These are phyloP conservation scores for Pachypeltis micranthus DNA, from an alignment of 1,140 invertebrate genomes.

Conservation along the genomic window DNA sequence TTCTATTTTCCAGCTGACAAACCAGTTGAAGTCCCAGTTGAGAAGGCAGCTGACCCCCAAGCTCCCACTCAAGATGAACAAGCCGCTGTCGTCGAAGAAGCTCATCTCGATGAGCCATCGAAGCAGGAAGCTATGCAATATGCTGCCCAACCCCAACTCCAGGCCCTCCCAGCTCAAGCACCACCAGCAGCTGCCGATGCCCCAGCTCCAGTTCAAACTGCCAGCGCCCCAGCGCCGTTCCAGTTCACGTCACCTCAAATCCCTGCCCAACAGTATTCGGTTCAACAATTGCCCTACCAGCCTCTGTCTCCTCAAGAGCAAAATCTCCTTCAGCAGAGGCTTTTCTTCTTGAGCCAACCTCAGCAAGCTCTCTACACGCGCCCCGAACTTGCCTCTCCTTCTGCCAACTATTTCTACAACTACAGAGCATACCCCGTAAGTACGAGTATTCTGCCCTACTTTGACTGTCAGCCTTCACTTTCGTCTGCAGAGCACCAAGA, in stretches of 20 bases:
- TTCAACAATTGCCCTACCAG: background rate
- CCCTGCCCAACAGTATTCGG: no score
- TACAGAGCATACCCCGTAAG: conserved; percentile 2
- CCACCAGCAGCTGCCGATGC: background rate
- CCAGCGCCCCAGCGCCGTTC: background rate
- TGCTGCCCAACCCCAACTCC: background rate
- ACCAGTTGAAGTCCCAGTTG: background rate
- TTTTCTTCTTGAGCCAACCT: background rate
- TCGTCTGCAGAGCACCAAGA: no score
- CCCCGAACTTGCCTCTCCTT: background rate
- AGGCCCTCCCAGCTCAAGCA: background rate
- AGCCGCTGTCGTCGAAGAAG: background rate
- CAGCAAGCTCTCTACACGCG: background rate
- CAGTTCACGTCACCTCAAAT: no score
- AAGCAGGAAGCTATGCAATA: background rate
- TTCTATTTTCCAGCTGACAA: background rate
- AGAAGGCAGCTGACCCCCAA: background rate
- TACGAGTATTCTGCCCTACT: background rate
- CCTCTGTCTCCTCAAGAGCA: background rate
- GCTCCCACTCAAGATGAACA: background rate
- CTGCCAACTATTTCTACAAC: background rate
- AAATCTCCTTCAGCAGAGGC: background rate
- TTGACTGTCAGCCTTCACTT: no score
- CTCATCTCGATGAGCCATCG: background rate
- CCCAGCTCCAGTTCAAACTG: background rate